Evolutionary conservation across 2,113 vertebrate genomes (phyloP).

Genomic region (Mesitornis unicolor): DNA sequence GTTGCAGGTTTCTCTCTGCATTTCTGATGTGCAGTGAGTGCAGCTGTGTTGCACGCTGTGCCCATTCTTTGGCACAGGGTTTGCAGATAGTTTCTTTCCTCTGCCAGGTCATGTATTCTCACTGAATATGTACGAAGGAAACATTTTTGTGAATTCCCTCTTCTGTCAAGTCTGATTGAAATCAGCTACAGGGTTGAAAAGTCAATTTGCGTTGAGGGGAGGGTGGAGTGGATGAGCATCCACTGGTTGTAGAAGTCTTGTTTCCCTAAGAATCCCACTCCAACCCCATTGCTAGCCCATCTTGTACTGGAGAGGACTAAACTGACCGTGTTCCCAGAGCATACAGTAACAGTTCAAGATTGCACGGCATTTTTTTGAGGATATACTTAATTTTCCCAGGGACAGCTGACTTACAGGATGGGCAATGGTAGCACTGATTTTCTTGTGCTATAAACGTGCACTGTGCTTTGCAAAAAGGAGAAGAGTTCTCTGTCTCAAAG

Average conservation of each 20-base stretch:
- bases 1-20: neutral
- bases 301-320: neutral
- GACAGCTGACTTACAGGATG: neutral
- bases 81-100: neutral
- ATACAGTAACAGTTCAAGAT: neutral
- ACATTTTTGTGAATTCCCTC: neutral
- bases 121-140: neutral
- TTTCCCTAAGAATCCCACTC: accelerated
- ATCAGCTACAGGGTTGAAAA: neutral
- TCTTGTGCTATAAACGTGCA: neutral
- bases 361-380: neutral
- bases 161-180: neutral
- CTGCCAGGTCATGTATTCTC: neutral
- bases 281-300: neutral
- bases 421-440: neutral
- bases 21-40: neutral
- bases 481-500: neutral
- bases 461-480: neutral
- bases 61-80: neutral
- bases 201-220: neutral
- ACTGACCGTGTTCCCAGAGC: neutral
- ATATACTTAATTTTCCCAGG: neutral
- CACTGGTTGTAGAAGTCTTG: neutral
- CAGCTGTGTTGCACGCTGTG: accelerated
- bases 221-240: neutral